Conservation (phyloP, 2,113 vertebrate genomes). For the Pachycephala philippinensis region DNA sequence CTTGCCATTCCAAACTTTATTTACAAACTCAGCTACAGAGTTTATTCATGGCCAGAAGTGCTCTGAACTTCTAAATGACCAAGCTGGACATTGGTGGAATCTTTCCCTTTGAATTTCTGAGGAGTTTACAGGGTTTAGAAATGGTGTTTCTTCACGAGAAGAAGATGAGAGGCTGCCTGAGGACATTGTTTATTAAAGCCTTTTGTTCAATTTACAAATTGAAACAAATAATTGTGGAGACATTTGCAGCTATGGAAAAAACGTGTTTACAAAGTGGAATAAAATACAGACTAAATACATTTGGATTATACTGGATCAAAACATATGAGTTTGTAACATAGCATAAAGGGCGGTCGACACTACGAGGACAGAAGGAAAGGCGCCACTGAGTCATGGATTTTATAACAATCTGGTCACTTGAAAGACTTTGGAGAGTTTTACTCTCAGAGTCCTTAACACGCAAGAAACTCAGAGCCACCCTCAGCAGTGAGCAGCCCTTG, state of each 20-base stretch:
- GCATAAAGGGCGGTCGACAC: slow-evolving; percentile 35
- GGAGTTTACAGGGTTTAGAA: slow-evolving; percentile 40
- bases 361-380: slow-evolving; percentile 52
- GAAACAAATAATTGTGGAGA: slow-evolving; percentile 78
- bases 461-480: not conserved
- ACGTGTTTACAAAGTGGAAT: slow-evolving; percentile 76
- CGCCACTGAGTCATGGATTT: slow-evolving; percentile 58
- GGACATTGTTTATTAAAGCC: slow-evolving; percentile 75
- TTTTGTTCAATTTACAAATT: slow-evolving; percentile 79
- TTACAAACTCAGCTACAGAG: not conserved
- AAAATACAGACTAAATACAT: slow-evolving; percentile 79
- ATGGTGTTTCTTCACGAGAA: slow-evolving; percentile 5
- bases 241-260: slow-evolving; percentile 77
- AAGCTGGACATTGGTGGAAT: slow-evolving; percentile 19
- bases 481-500: not conserved
- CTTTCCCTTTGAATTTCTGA: not conserved
- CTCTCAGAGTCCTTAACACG: not conserved
- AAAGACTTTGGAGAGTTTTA: not conserved
- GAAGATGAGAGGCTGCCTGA: slow-evolving; percentile 55
- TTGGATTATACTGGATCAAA: slow-evolving; percentile 68
- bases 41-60: not conserved
- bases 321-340: slow-evolving; percentile 40
- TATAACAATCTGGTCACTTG: slow-evolving; percentile 45
- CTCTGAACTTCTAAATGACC: slow-evolving; percentile 4
- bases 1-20: not conserved